phyloP scores from a whole-genome alignment of 1,140 invertebrate species.

The Drosophila lini region DNA sequence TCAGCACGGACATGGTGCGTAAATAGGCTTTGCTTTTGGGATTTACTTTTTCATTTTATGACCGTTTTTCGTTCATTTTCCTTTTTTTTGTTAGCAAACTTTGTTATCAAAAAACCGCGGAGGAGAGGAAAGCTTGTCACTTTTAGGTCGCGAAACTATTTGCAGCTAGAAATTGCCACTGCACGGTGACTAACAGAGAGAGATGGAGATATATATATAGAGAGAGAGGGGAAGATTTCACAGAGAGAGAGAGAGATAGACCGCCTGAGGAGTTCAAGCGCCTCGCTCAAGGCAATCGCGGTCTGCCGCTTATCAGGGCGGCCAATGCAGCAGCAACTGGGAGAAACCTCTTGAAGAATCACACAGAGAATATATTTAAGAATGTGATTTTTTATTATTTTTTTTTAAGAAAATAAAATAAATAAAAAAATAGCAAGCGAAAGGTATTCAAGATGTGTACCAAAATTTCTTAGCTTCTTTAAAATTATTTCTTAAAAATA shows the following conservation, averaged over 20 bases:
- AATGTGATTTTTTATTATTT: too few relatives aligned
- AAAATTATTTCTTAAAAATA: too few relatives aligned
- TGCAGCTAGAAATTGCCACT: conserved; percentile 56
- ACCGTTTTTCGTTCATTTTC: conserved; percentile 46
- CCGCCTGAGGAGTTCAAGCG: conserved; percentile 64
- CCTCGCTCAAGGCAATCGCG: conserved; percentile 70
- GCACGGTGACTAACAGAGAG: conserved; percentile 13
- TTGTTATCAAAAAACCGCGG: conserved; percentile 62
- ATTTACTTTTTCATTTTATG: conserved; percentile 72
- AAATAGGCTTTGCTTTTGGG: conserved; percentile 80
- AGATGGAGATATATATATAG: not conserved
- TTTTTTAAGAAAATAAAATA: not conserved
- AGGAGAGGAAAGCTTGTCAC: conserved; percentile 35
- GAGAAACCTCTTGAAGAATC: conserved; percentile 34
- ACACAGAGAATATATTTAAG: not conserved
- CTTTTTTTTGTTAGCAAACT: conserved; percentile 63
- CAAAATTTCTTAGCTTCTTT: too few relatives aligned
- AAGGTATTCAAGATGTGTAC: too few relatives aligned
- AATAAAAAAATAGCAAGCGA: too few relatives aligned
- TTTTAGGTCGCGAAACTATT: conserved; percentile 78
- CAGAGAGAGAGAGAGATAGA: not conserved
- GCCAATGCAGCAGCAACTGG: conserved; percentile 43
- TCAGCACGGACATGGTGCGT: conserved; percentile 59
- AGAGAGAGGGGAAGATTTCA: not conserved
- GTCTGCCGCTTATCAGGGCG: conserved; percentile 62